A percentile compares a stretch with the other conserved stretches of the same genome.
These are phyloP conservation scores for Penaeus indicus DNA, from an alignment of 1,140 invertebrate genomes.

Conservation along the genomic window DNA sequence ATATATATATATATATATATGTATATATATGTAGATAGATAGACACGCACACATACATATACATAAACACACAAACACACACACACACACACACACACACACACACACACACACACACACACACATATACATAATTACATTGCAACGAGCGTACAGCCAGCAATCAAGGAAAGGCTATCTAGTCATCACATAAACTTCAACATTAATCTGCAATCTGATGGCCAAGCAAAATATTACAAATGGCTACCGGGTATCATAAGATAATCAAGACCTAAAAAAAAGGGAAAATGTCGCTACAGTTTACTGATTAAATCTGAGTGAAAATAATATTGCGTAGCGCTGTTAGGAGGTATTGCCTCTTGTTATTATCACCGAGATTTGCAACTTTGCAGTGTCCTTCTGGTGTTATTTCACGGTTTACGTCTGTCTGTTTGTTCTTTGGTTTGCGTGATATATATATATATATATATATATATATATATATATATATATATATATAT, in stretches of 20 bases:
- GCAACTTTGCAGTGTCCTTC: background rate
- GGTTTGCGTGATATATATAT: constrained; percentile 4
- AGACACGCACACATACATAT: background rate
- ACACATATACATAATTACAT: background rate
- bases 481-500: background rate
- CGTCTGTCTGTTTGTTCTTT: background rate
- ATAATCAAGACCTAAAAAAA: no score
- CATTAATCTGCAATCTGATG: no score
- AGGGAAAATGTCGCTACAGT: no score
- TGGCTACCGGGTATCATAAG: no score
- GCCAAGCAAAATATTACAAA: no score
- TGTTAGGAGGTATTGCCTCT: background rate
- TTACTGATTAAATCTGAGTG: background rate
- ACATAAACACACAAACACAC: background rate
- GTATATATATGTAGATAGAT: background rate
- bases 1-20: constrained; percentile 22
- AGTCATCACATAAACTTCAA: no score
- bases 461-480: background rate
- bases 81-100: background rate
- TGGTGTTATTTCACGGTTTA: background rate
- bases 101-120: background rate
- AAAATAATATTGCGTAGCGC: background rate
- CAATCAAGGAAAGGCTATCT: no score
- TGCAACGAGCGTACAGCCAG: no score
- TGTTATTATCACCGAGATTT: background rate